Evolutionary conservation across 2,888 invertebrate genomes (phyloP).

Genomic region (Drosophila suboccidentalis): DNA sequence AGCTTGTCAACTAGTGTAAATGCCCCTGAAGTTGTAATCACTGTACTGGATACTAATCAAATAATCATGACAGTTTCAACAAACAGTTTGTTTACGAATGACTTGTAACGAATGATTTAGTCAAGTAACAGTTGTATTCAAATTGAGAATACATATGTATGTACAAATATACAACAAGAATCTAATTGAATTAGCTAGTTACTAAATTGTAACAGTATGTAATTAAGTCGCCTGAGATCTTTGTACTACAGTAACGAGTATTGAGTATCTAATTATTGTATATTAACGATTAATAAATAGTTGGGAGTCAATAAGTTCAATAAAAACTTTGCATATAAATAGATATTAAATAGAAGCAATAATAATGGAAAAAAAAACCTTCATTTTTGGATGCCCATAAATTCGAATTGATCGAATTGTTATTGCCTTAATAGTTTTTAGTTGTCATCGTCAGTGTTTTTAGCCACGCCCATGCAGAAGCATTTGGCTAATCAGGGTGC

Average conservation of each 20-base stretch:
- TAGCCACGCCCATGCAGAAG: conserved; percentile 43
- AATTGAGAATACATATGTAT: background rate
- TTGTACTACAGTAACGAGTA: background rate
- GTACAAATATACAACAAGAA: background rate
- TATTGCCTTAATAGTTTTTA: conserved; percentile 20
- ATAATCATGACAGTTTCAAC: background rate
- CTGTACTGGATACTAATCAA: background rate
- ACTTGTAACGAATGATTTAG: background rate
- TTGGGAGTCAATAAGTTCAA: background rate
- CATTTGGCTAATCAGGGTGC: conserved; percentile 64
- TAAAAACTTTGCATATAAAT: background rate
- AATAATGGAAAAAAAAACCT: conserved; percentile 9
- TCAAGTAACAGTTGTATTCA: background rate
- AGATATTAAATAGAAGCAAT: background rate
- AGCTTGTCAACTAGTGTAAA: too few relatives aligned
- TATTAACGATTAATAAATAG: background rate
- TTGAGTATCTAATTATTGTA: background rate
- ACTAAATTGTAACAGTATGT: background rate
- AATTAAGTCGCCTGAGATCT: background rate
- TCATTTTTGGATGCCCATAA: conserved; percentile 24
- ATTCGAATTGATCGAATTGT: conserved; percentile 40
- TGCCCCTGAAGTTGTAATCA: conserved; percentile 5
- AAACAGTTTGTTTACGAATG: background rate
- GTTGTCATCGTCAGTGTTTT: conserved; percentile 30
- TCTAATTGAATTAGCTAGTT: background rate